Evolutionary conservation across 1,140 invertebrate genomes (phyloP), one percentile per base, ranked within the genome.

Genomic region (Scaptomyza pallida): DNA sequence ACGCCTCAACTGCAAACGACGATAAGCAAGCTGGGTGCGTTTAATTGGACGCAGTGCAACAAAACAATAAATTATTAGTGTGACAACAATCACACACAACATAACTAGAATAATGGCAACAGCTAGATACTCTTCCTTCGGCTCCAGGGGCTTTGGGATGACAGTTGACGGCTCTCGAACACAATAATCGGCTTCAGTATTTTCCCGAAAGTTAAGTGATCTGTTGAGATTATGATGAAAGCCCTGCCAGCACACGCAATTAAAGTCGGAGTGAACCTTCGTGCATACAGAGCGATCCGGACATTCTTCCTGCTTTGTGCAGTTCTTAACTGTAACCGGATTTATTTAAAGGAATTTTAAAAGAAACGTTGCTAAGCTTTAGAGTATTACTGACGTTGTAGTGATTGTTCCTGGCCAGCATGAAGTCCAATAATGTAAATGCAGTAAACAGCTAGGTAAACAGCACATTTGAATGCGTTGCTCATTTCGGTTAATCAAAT

Each of bases 81-180:
- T 69, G 12, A 56, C 64, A 26, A 78, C 43, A 16, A 56, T 69
- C 0, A 68, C 64, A 12, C 23, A 59, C 16, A 75, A 51, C 15
- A 78, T 43, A 3, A 78, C 41, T 3, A 72, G 35, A 0, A 76
- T n/a, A 56, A 78, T 65, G 1, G 54, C 73, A 33, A 69, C 37
- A 0, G 55, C 60, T 2, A 72, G n/a, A 21, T 78, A 37, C 5
- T 72, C 63, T 10, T 6, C 19, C 8, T 57, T 65, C 0, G 63
- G 21, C 0, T 65, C 26, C n/a, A n/a, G 8, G n/a, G 37, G 72
- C 17, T 21, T 48, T 26, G 37, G 72, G 6, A 19, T 33, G 15
- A 41, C 47, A 17, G 72, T 71, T 13, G 19, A 40, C 5, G 16
- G n/a, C 15, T 17, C 59, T 9, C 9, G 41, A 2, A 13, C 3